Evolutionary conservation across 2,113 vertebrate species (phyloP).

Genomic region (Ciconia maguari): DNA sequence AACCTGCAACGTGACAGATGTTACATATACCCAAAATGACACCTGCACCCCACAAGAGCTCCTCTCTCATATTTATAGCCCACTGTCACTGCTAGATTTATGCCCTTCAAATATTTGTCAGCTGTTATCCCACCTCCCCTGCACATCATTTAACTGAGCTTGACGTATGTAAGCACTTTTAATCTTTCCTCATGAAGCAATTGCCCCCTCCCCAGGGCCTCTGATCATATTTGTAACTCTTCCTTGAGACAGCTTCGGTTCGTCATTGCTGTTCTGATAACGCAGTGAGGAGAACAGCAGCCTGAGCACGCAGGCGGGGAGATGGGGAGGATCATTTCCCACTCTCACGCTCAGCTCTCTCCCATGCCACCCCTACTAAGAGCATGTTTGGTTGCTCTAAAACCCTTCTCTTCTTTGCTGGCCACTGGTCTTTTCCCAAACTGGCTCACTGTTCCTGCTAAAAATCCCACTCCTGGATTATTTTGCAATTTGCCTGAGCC

Average conservation of each 20-base stretch:
- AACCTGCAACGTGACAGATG: background rate
- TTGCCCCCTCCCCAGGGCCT: background rate
- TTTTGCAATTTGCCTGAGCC: background rate
- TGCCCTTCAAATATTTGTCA: conserved; percentile 49
- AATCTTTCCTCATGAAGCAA: conserved; percentile 40
- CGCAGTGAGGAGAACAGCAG: background rate
- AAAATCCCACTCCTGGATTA: background rate
- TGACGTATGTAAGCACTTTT: conserved; percentile 30
- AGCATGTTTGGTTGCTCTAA: background rate
- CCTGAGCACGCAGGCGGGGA: background rate
- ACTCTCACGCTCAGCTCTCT: background rate
- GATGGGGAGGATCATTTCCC: background rate
- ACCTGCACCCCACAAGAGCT: background rate
- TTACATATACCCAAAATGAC: background rate
- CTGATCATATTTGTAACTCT: conserved; percentile 36
- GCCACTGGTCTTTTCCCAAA: background rate
- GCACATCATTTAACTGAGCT: conserved; percentile 19
- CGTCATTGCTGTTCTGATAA: background rate
- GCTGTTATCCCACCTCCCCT: conserved; percentile 20
- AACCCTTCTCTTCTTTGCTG: background rate
- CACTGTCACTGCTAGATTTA: conserved; percentile 10
- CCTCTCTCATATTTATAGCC: conserved; percentile 30
- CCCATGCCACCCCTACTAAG: accelerated
- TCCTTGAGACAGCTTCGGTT: background rate
- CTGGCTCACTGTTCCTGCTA: background rate